phyloP scores from a whole-genome alignment of 2,888 invertebrate genomes.

The Macrosiphum euphorbiae region DNA sequence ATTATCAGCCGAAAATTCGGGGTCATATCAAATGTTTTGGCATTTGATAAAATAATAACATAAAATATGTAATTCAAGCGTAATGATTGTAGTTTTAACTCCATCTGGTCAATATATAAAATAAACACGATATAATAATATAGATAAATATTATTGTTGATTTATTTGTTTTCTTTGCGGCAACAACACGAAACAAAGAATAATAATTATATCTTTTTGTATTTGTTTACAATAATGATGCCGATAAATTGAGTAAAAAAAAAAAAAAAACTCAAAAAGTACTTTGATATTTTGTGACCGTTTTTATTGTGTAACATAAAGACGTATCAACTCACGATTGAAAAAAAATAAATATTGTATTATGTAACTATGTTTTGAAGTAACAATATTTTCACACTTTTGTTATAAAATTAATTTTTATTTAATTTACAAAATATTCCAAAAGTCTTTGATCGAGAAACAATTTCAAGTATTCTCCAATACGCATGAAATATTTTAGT shows the following conservation, averaged over 20 bases:
- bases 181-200: not conserved
- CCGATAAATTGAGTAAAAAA: not conserved
- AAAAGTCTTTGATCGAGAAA: not conserved
- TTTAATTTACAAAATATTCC: not conserved
- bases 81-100: not conserved
- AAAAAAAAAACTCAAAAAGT: not conserved
- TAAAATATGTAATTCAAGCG: not conserved
- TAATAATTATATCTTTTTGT: not conserved
- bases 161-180: not conserved
- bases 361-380: not conserved
- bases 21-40: not conserved
- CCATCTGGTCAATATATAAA: not conserved
- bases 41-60: too few species aligned
- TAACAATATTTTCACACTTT: not conserved
- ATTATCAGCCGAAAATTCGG: not conserved
- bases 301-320: not conserved
- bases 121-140: not conserved
- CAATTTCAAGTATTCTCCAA: not conserved
- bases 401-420: not conserved
- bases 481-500: not conserved
- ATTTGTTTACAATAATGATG: not conserved
- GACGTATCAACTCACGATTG: not conserved
- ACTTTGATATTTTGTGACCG: not conserved
- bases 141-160: not conserved
- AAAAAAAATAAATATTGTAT: not conserved